Conservation (phyloP, 2,888 invertebrate genomes). For the Nomada ferruginata region DNA sequence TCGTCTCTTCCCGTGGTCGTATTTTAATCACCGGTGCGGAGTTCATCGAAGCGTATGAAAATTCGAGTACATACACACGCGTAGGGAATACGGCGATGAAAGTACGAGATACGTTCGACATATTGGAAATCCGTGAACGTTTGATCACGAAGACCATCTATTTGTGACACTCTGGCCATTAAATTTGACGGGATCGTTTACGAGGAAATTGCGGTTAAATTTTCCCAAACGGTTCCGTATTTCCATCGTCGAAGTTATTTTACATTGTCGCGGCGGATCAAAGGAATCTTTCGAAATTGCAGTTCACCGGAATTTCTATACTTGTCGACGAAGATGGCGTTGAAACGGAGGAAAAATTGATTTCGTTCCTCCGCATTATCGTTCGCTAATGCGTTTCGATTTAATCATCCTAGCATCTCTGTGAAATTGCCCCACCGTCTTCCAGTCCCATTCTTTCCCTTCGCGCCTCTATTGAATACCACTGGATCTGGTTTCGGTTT, state of each 20-base stretch:
- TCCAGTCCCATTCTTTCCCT: neutral
- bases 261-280: neutral
- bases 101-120: neutral
- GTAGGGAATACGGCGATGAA: neutral
- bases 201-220: slow-evolving; percentile 4
- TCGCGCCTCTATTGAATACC: neutral
- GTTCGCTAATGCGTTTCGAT: neutral
- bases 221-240: slow-evolving; percentile 8
- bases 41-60: slow-evolving; percentile 4
- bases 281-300: slow-evolving; percentile 9
- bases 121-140: slow-evolving; percentile 27
- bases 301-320: neutral
- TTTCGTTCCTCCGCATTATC: neutral
- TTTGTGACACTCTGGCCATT: slow-evolving; percentile 8
- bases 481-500: slow-evolving; percentile 19
- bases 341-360: neutral
- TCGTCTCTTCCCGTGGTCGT: neutral
- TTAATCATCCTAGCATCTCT: neutral
- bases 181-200: slow-evolving; percentile 2
- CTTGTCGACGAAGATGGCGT: neutral
- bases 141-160: slow-evolving; percentile 16
- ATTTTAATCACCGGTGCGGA: slow-evolving; percentile 17
- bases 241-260: neutral
- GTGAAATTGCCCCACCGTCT: neutral
- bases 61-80: neutral